Conservation (phyloP, 37 sponge, comb jelly and placozoan genomes). For the Theonella swinhoei region DNA sequence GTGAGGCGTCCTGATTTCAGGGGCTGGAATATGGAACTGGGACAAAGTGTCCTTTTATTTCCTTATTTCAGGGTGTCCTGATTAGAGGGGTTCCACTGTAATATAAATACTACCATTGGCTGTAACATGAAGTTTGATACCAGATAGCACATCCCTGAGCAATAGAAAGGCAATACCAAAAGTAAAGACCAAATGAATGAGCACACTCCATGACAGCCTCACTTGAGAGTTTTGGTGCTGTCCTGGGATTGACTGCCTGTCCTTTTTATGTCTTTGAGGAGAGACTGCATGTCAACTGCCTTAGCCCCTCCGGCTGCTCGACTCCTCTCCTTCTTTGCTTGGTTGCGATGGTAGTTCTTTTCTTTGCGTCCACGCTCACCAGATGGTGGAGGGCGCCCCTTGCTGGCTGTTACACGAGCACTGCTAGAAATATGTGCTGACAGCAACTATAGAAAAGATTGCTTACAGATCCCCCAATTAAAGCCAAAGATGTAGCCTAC, state of each 20-base stretch:
- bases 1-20: no score
- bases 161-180: neutral
- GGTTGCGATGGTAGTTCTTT: slow-evolving; percentile 52
- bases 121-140: slow-evolving; percentile 7
- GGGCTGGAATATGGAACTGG: no score
- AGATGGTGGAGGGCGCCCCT: neutral
- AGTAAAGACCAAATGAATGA: neutral
- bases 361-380: slow-evolving; percentile 50
- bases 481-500: neutral
- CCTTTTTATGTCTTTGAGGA: neutral
- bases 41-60: no score
- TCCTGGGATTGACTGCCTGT: neutral
- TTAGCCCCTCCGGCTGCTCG: neutral
- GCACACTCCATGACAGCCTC: neutral
- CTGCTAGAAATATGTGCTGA: neutral
- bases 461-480: neutral
- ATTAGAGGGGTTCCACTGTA: no score
- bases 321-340: slow-evolving; percentile 16
- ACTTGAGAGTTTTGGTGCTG: neutral
- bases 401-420: neutral
- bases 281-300: neutral
- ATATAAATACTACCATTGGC: slow-evolving; percentile 22
- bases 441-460: neutral
- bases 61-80: no score
- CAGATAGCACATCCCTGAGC: slow-evolving; percentile 3